These are phyloP conservation scores for Panzeria rudis DNA, from an alignment of 2,888 invertebrate genomes.

Conservation along the genomic window DNA sequence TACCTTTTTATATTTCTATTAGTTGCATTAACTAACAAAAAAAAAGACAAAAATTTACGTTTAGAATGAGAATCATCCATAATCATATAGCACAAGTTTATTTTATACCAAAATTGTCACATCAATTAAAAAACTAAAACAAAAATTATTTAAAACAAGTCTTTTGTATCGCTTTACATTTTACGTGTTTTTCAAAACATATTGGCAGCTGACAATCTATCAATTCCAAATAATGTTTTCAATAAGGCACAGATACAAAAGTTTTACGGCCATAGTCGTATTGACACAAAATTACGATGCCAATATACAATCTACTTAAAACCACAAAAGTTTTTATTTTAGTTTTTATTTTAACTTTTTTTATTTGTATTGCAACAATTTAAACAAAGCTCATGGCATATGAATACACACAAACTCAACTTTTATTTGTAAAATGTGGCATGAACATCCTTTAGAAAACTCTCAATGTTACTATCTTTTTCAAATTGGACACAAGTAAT, in stretches of 20 bases:
- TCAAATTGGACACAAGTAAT: background rate
- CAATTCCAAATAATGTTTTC: constrained; percentile 58
- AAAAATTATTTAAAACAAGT: background rate
- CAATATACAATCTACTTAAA: constrained; percentile 12
- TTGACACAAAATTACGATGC: background rate
- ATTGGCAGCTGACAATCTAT: constrained; percentile 63
- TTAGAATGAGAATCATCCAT: too few species aligned
- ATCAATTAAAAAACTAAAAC: too few species aligned
- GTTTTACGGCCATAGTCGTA: background rate
- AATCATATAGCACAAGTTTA: too few species aligned
- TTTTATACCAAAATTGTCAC: too few species aligned
- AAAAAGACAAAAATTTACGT: too few species aligned
- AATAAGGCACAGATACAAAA: constrained; percentile 44
- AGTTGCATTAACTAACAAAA: too few species aligned
- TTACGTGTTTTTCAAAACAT: constrained; percentile 46
- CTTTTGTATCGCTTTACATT: background rate
- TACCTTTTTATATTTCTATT: too few species aligned
- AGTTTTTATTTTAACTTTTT: background rate
- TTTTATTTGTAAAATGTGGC: background rate
- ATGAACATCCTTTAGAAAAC: constrained; percentile 1
- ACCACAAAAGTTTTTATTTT: constrained; percentile 1
- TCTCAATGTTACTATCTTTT: background rate
- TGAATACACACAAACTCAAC: background rate
- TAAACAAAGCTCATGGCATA: constrained; percentile 30
- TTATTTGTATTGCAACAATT: constrained; percentile 7